Percentiles rank a stretch among this genome's conserved stretches.
Conservation (phyloP, 2,888 invertebrate genomes). For the Cosmia trapezina region DNA sequence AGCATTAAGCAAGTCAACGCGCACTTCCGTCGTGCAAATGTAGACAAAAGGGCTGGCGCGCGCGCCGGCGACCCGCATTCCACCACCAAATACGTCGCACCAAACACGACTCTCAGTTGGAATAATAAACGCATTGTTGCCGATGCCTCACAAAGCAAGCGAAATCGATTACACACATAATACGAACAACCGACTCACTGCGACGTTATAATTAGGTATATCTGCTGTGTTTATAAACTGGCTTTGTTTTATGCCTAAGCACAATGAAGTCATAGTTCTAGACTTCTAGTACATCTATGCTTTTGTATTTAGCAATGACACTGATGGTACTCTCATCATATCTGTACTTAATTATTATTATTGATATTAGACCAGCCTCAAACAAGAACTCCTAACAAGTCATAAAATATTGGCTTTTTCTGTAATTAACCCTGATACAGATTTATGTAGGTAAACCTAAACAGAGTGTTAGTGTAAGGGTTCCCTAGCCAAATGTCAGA, state of each 20-base stretch:
- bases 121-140: conserved; percentile 82
- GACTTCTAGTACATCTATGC: conserved; percentile 19
- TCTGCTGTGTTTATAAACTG: conserved; percentile 33
- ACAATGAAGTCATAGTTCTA: conserved; percentile 33
- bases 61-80: conserved; percentile 80
- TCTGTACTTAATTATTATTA: neutral
- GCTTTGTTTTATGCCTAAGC: conserved; percentile 4
- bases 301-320: neutral
- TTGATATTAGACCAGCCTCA: neutral
- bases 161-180: conserved; percentile 71
- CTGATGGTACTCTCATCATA: neutral
- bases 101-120: conserved; percentile 77
- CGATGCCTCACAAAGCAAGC: conserved; percentile 67
- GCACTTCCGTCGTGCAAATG: conserved; percentile 76
- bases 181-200: conserved; percentile 45
- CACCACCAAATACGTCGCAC: conserved; percentile 83
- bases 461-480: too few species aligned
- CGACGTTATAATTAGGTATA: conserved; percentile 36
- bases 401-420: conserved; percentile 7
- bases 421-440: neutral
- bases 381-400: neutral
- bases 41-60: conserved; percentile 72
- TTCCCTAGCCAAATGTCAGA: neutral
- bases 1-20: conserved; percentile 70
- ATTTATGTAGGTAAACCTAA: neutral